Percentiles rank a stretch among this genome's conserved stretches.
Conservation (phyloP, 2,113 vertebrate genomes). For the Phrynosoma blainvillii region DNA sequence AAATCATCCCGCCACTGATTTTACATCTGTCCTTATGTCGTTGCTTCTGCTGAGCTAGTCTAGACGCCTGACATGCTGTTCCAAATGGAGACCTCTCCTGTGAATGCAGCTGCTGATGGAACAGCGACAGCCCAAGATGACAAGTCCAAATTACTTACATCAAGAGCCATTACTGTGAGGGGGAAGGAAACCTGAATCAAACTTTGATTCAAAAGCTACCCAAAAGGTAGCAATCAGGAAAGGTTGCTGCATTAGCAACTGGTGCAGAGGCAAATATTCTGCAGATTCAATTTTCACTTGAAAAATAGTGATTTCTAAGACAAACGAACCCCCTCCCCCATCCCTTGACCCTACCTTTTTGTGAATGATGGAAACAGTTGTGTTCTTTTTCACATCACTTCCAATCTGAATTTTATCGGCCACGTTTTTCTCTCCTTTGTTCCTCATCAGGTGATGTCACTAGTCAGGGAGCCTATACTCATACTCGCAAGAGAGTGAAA, state of each 20-base stretch:
- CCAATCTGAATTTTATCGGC: neutral
- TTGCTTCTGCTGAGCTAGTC: conserved; percentile 57
- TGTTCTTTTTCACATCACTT: neutral
- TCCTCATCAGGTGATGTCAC: neutral
- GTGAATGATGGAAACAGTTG: neutral
- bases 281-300: neutral
- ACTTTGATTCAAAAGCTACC: conserved; percentile 36
- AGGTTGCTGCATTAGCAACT: conserved; percentile 17
- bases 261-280: neutral
- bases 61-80: conserved; percentile 46
- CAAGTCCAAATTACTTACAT: conserved; percentile 32
- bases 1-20: conserved; percentile 71
- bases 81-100: conserved; percentile 35
- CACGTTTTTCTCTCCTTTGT: neutral
- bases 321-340: neutral
- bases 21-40: conserved; percentile 66
- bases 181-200: neutral
- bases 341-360: too few relatives aligned
- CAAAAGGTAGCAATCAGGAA: conserved; percentile 4
- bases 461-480: neutral
- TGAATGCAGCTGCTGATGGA: conserved; percentile 40
- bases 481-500: neutral
- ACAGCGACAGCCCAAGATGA: conserved; percentile 9
- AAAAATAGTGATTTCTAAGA: neutral
- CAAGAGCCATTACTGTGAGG: neutral